Evolutionary conservation across 92 coral and sea anemone genomes (phyloP).

Genomic region (Desmophyllum pertusum): DNA sequence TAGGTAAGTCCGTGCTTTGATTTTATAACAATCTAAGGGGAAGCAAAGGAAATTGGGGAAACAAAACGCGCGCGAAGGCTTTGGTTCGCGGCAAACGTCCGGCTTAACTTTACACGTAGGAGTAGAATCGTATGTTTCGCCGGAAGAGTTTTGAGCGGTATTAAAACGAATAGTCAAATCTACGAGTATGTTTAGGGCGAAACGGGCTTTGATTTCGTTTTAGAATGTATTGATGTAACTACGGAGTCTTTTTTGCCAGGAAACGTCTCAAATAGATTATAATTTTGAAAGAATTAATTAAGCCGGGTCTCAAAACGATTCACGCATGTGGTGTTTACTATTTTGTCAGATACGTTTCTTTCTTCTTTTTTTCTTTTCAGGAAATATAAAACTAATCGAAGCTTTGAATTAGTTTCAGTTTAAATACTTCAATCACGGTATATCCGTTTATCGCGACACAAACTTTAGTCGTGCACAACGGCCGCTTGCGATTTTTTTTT

Average conservation of each 20-base stretch:
- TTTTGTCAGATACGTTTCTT: neutral
- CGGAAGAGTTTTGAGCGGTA: neutral
- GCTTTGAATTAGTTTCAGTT: neutral
- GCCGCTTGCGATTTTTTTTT: neutral
- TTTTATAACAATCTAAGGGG: neutral
- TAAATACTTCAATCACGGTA: neutral
- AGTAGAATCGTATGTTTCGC: neutral
- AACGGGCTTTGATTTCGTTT: neutral
- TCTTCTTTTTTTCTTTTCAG: neutral
- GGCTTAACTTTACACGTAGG: neutral
- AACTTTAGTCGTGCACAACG: neutral
- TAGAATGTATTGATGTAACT: neutral
- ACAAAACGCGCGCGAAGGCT: neutral
- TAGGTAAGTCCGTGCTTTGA: slow-evolving; percentile 18
- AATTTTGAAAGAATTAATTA: neutral
- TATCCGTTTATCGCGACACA: neutral
- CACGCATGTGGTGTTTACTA: neutral
- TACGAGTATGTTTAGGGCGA: neutral
- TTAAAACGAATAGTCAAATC: neutral
- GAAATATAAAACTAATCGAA: neutral
- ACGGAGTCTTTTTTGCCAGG: neutral
- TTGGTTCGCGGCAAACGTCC: neutral
- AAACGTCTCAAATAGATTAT: neutral
- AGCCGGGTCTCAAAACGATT: neutral
- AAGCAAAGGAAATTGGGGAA: neutral